Conservation (phyloP, 2,888 invertebrate species). For the Harpalus rufipes region DNA sequence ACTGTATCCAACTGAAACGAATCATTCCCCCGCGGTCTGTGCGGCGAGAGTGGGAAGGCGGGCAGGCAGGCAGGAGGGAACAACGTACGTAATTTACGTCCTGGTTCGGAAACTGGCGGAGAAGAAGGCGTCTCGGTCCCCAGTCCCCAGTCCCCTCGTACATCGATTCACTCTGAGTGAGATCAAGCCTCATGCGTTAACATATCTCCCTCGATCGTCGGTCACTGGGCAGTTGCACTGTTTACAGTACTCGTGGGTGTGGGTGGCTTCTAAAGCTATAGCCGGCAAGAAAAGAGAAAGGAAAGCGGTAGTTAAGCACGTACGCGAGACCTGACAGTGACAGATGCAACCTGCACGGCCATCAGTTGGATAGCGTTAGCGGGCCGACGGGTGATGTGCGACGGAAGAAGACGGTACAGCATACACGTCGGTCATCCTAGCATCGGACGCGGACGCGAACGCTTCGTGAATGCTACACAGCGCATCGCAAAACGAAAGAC, state of each 20-base stretch:
- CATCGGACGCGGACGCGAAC: constrained; percentile 42
- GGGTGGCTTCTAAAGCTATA: not conserved
- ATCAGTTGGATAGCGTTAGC: constrained; percentile 67
- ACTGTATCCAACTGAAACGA: constrained; percentile 49
- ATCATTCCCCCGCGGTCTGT: constrained; percentile 50
- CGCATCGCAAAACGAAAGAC: constrained; percentile 68
- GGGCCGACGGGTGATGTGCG: constrained; percentile 45
- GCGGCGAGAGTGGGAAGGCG: constrained; percentile 3
- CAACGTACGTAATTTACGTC: constrained; percentile 46
- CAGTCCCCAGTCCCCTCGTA: constrained; percentile 25
- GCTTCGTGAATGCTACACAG: constrained; percentile 59
- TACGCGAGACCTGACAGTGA: constrained; percentile 70
- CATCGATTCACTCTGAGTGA: constrained; percentile 38
- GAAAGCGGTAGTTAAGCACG: constrained; percentile 63
- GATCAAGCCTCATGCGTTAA: constrained; percentile 44
- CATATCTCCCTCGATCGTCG: constrained; percentile 25
- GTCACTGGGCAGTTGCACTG: constrained; percentile 21
- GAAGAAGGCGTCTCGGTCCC: constrained; percentile 45
- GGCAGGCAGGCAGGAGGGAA: constrained; percentile 9
- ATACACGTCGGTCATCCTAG: constrained; percentile 58
- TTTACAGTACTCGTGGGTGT: constrained; percentile 14
- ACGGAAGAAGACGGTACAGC: constrained; percentile 54
- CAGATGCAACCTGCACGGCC: constrained; percentile 70
- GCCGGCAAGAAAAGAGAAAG: constrained; percentile 59
- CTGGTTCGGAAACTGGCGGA: constrained; percentile 36